These are phyloP conservation scores for Dendrophyllia cribrosa DNA, from an alignment of 64 coral and sea anemone species.

Conservation along the genomic window DNA sequence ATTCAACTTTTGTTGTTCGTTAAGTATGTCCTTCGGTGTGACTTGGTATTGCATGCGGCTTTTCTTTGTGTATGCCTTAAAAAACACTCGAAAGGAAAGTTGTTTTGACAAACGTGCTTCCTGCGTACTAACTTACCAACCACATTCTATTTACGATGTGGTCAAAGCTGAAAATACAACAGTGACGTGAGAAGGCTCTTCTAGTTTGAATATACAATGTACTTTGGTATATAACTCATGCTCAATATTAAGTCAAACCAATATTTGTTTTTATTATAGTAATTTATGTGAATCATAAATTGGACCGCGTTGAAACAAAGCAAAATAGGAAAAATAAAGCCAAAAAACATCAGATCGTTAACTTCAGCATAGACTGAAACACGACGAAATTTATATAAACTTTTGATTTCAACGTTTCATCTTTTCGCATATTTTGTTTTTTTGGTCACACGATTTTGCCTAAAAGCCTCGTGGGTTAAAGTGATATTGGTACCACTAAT, in stretches of 20 bases:
- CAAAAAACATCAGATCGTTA: background rate
- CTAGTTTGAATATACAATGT: background rate
- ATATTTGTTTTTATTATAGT: background rate
- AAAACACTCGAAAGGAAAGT: background rate
- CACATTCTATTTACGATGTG: background rate
- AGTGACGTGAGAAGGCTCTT: background rate
- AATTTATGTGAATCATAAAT: background rate
- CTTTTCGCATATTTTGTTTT: too few species aligned
- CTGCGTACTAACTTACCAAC: background rate
- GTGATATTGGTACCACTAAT: background rate
- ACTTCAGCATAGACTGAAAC: background rate
- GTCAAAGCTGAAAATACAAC: background rate
- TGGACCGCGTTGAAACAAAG: background rate
- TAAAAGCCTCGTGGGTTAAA: background rate
- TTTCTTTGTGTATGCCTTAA: background rate
- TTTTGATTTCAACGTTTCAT: too few species aligned
- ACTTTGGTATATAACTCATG: background rate
- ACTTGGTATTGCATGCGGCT: too few species aligned
- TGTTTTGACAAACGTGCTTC: background rate
- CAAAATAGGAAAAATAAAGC: background rate
- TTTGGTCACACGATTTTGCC: too few species aligned
- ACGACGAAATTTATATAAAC: too few species aligned
- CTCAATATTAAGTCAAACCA: background rate
- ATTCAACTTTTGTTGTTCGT: too few species aligned
- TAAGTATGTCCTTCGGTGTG: too few species aligned